phyloP scores from a whole-genome alignment of 2,797 vertebrate genomes.

The Hypotaenidia okinawae region DNA sequence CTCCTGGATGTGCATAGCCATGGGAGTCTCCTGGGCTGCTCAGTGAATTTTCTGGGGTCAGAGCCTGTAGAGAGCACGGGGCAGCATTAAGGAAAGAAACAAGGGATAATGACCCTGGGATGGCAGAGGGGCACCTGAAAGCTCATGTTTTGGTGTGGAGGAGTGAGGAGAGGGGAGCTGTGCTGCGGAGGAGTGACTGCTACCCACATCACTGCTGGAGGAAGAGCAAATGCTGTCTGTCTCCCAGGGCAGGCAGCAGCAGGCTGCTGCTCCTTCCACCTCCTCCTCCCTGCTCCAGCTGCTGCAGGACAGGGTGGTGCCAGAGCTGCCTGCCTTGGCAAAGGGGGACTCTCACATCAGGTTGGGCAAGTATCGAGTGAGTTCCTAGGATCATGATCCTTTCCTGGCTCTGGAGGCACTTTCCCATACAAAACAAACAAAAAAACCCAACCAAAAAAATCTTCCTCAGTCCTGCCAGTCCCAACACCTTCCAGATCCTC shows the following conservation, averaged over 20 bases:
- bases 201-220: background rate
- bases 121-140: background rate
- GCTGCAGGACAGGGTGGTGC: slow-evolving; percentile 36
- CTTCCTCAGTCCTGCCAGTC: background rate
- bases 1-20: background rate
- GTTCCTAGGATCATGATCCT: slow-evolving; percentile 35
- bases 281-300: background rate
- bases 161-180: background rate
- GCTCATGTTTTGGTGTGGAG: background rate
- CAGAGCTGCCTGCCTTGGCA: slow-evolving; percentile 37
- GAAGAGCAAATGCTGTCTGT: background rate
- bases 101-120: background rate
- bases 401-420: slow-evolving; percentile 50
- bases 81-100: background rate
- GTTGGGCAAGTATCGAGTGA: slow-evolving; percentile 9
- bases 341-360: slow-evolving; percentile 27
- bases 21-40: background rate
- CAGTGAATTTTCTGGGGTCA: background rate
- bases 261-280: background rate
- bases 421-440: slow-evolving; percentile 37
- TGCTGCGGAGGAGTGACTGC: background rate
- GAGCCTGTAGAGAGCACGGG: background rate
- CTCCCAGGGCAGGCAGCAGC: slow-evolving; percentile 27
- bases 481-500: slow-evolving; percentile 25
- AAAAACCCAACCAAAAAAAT: too few species aligned